Base-by-base conservation (phyloP, 1,140 invertebrate species). In the Rhyzopertha dominica region DNA sequence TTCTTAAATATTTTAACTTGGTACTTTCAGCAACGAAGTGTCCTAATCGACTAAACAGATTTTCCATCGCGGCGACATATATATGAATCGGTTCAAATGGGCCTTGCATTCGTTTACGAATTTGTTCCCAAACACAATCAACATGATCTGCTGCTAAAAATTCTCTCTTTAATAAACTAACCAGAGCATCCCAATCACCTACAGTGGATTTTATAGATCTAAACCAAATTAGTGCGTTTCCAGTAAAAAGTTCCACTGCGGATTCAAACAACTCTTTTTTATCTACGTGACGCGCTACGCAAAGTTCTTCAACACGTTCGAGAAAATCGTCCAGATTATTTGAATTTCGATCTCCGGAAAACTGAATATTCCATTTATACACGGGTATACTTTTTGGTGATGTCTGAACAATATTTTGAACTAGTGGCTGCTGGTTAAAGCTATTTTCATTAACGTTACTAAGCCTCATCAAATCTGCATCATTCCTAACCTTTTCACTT, bases 41-140 rank as follows among this genome's bases (percentile, higher is more conserved):
- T n/a, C n/a, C 5, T 36, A 63, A 23, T 14, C 54, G 38, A 8
- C 51, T 54, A 35, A 62, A 63, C 17, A 62, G 19, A 17, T 50
- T 52, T 19, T 31, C 13, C 55, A 65, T 58, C 5, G 58, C 49
- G 0, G 60, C 47, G n/a, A 65, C 26, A 50, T 56, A 64, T 37
- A 65, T 45, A 0, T 40, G 45, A 5, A 62, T 58, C 31, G 53
- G 52, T 36, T 63, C 57, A 0, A 22, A 18, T 44, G 55, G 50
- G 0, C 59, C 59, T 39, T 65, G 59, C n/a, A 59, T 57, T 2
- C 62, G 22, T 14, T 43, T 38, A 9, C 51, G 39, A 26, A 63
- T 63, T 49, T 65, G 58, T 1, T 54, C 13, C 7, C 51, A 24
- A 5, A 63, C 19, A 3, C 57, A 29, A 14, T 61, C 61, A 43